Evolutionary conservation across 2,797 vertebrate genomes (phyloP), one percentile per base, ranked within the genome.

Genomic region (Percopsis omiscomaycus): DNA sequence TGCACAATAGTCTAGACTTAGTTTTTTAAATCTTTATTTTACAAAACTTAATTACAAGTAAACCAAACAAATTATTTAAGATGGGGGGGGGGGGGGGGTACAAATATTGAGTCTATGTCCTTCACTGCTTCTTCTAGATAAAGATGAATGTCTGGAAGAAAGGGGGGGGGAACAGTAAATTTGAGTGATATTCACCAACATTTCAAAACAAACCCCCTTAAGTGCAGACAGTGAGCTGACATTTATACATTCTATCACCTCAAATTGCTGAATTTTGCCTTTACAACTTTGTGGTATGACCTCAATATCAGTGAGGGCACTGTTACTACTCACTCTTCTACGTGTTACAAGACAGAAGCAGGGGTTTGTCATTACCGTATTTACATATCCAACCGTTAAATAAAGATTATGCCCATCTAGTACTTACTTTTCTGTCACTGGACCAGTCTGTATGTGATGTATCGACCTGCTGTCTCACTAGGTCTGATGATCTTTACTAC

Each of bases 401-500:
- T 59, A 22, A 5, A 28, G 56, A 47, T 27, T 45, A 42, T 2
- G 22, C 11, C 37, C 28, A 9, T 30, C 42, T 30, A 44, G 48
- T 29, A 70, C 75, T 62, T 22, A 55, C 67, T 28, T 28, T 13
- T n/a, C n/a, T 13, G n/a, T 57, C 72, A 98, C 88, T 98, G 96
- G 63, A 99, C 97, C 79, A 99, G 92, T n/a, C 97, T 91, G 91
- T 98, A 98, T 49, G 97, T 99, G 90, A 99, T 99, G 88, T 98
- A 98, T 45, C 96, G 91, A 30, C 97, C 96, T 0, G 97, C 97
- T 0, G 96, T 98, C 89, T 99, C 96, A 5, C 98, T 99, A 0
- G 97, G 96, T 59, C 97, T 86, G 62, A 98, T 99, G 79, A 99
- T 98, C 90, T 99, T 99, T 64, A 99, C 96, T 4, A 99, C 96